These are phyloP conservation scores for Lochmaea capreae DNA, from an alignment of 2,888 invertebrate genomes.

Conservation along the genomic window DNA sequence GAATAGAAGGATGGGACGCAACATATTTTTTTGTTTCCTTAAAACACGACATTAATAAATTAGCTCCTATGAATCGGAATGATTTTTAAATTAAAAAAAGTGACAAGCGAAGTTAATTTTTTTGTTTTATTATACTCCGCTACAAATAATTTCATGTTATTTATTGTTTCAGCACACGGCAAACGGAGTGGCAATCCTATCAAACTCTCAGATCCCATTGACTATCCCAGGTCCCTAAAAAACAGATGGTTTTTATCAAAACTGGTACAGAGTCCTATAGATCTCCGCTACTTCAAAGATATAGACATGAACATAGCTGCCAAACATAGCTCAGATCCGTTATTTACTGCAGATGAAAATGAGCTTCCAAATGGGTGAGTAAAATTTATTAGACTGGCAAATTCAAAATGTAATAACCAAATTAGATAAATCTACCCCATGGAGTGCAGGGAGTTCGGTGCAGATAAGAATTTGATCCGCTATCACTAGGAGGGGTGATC, in stretches of 20 bases:
- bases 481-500: no score
- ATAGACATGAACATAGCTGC: constrained; percentile 46
- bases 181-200: constrained; percentile 67
- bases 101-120: no score
- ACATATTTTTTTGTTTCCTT: no score
- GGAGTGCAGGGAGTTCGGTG: no score
- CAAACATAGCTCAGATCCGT: constrained; percentile 41
- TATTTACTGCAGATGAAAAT: constrained; percentile 46
- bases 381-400: background rate
- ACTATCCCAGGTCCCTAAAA: constrained; percentile 46
- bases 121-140: no score
- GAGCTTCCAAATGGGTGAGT: constrained; percentile 52
- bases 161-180: constrained; percentile 70
- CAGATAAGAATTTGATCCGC: no score
- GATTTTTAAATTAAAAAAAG: no score
- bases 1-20: no score
- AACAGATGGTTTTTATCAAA: constrained; percentile 57
- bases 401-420: background rate
- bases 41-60: no score
- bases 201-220: constrained; percentile 54
- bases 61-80: no score
- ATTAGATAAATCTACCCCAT: no score
- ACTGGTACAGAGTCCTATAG: constrained; percentile 53
- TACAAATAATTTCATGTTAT: no score
- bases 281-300: constrained; percentile 47